Percentiles rank a stretch among this genome's conserved stretches.
phyloP scores from a whole-genome alignment of 2,113 vertebrate species.

The Narcine bancroftii region DNA sequence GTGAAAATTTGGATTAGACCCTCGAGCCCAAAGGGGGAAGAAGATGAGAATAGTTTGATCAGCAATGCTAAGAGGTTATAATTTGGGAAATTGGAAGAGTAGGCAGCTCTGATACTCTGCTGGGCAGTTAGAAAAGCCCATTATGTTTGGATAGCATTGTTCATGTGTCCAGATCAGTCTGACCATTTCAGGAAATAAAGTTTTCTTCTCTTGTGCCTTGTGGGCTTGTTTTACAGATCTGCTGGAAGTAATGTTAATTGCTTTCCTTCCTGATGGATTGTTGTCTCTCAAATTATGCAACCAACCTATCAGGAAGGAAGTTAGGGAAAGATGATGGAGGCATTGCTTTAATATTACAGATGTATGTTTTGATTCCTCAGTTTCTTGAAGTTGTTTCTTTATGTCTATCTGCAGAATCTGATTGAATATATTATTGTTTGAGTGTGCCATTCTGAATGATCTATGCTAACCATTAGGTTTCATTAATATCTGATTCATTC shows the following conservation, averaged over 20 bases:
- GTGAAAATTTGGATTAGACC: too few species aligned
- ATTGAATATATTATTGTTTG: not conserved
- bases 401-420: not conserved
- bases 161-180: not conserved
- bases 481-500: not conserved
- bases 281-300: not conserved
- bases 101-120: not conserved
- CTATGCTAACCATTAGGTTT: not conserved
- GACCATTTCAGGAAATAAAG: not conserved
- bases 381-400: not conserved
- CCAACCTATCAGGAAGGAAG: not conserved
- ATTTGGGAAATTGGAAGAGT: not conserved
- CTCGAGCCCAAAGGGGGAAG: too few species aligned
- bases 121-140: not conserved
- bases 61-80: not conserved
- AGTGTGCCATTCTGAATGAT: not conserved
- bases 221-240: not conserved
- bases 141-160: not conserved
- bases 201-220: not conserved
- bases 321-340: not conserved
- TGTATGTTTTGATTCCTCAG: not conserved
- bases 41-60: not conserved
- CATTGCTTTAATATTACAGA: not conserved
- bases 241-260: not conserved
- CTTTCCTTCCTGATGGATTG: not conserved